Evolutionary conservation across 2,797 vertebrate genomes (phyloP).

Genomic region (Hydrophis major): DNA sequence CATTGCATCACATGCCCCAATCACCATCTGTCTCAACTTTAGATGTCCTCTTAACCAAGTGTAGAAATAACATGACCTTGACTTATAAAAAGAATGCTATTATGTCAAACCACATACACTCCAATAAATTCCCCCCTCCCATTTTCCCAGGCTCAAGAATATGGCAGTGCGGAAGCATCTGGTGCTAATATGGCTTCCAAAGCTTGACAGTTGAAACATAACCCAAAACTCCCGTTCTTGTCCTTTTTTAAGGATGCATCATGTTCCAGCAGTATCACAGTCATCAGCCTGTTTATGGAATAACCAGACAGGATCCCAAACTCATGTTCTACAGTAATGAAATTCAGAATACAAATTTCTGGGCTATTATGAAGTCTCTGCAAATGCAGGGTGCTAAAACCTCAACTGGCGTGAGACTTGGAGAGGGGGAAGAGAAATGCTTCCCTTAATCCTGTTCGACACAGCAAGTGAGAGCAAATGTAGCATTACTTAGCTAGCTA

Average conservation of each 20-base stretch:
- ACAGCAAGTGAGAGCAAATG: neutral
- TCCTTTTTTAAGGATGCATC: neutral
- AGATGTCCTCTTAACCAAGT: too few species aligned
- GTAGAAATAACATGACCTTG: too few species aligned
- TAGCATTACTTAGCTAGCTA: neutral
- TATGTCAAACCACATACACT: too few species aligned
- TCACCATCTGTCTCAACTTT: too few species aligned
- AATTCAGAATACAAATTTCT: neutral
- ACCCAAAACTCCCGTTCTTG: neutral
- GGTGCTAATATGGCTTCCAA: too few species aligned
- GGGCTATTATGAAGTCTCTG: neutral
- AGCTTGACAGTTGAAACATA: neutral
- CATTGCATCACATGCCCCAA: too few species aligned
- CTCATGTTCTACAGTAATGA: neutral
- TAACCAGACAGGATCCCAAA: neutral
- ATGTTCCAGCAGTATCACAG: neutral
- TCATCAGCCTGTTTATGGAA: neutral
- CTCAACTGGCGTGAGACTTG: neutral
- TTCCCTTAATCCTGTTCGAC: neutral
- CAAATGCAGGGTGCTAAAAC: neutral
- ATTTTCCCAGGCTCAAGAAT: too few species aligned
- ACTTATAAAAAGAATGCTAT: too few species aligned
- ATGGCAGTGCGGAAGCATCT: too few species aligned
- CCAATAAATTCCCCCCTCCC: too few species aligned
- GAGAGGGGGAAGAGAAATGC: neutral